Conservation (phyloP, 2,888 invertebrate species). For the Melanostoma scalare region DNA sequence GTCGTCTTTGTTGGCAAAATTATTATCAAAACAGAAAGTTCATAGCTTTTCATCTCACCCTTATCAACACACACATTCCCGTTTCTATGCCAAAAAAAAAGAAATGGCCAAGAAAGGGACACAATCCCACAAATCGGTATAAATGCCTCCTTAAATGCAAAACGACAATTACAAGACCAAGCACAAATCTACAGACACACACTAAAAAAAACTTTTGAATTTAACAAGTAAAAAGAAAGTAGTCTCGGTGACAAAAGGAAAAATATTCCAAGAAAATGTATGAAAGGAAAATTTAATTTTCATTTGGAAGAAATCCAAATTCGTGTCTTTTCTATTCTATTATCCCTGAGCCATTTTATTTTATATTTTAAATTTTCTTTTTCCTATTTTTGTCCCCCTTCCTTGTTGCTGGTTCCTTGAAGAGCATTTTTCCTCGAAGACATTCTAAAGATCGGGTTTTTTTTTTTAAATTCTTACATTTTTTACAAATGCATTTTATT, state of each 20-base stretch:
- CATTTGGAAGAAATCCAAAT: slow-evolving; percentile 69
- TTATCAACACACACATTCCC: slow-evolving; percentile 15
- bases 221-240: slow-evolving; percentile 18
- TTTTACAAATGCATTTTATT: slow-evolving; percentile 59
- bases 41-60: slow-evolving; percentile 15
- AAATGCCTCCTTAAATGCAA: slow-evolving; percentile 34
- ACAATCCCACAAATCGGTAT: slow-evolving; percentile 34
- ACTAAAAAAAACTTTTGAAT: background rate
- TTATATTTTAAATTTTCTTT: slow-evolving; percentile 4
- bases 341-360: slow-evolving; percentile 28
- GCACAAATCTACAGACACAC: background rate
- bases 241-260: slow-evolving; percentile 39
- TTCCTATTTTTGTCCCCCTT: background rate
- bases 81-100: slow-evolving; percentile 32
- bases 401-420: too few species aligned
- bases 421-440: slow-evolving; percentile 41
- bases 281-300: slow-evolving; percentile 69
- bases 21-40: slow-evolving; percentile 39
- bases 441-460: slow-evolving; percentile 56
- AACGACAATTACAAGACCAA: slow-evolving; percentile 5
- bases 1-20: slow-evolving; percentile 22
- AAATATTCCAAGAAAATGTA: slow-evolving; percentile 47
- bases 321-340: slow-evolving; percentile 46
- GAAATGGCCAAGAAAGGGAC: slow-evolving; percentile 23
- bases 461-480: slow-evolving; percentile 47